These are phyloP conservation scores for Grammomys dolichurus DNA, from an alignment of 2,113 vertebrate genomes.

Conservation along the genomic window DNA sequence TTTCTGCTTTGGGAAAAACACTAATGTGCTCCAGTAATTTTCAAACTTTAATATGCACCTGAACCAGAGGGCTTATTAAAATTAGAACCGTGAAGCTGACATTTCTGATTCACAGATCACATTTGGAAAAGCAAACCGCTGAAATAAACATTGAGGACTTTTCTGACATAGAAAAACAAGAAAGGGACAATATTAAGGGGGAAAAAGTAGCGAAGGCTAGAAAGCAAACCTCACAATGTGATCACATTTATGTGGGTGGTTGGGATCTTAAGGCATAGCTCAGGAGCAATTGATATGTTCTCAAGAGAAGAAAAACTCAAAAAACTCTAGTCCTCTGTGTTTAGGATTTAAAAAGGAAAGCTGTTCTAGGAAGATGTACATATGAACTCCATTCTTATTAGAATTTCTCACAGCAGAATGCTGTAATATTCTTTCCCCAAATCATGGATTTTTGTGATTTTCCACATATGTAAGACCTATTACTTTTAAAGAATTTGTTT, in stretches of 20 bases:
- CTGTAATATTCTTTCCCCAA: background rate
- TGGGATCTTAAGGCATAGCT: background rate
- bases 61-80: background rate
- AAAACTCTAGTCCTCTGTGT: background rate
- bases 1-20: background rate
- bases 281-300: background rate
- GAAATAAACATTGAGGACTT: background rate
- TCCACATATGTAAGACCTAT: background rate
- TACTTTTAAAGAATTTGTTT: background rate
- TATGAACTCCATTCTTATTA: slow-evolving; percentile 1
- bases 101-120: background rate
- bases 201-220: background rate
- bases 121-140: background rate
- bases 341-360: slow-evolving; percentile 38
- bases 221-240: background rate
- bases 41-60: background rate
- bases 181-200: background rate
- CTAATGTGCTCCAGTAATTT: background rate
- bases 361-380: slow-evolving; percentile 26
- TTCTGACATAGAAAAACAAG: background rate
- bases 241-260: background rate
- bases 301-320: background rate
- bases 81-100: background rate
- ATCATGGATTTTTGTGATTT: slow-evolving; percentile 54
- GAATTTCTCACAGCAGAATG: background rate